Percentiles rank a stretch among this genome's conserved stretches.
Evolutionary conservation across 1,140 invertebrate genomes (phyloP).

Genomic region (Anthonomus grandis): DNA sequence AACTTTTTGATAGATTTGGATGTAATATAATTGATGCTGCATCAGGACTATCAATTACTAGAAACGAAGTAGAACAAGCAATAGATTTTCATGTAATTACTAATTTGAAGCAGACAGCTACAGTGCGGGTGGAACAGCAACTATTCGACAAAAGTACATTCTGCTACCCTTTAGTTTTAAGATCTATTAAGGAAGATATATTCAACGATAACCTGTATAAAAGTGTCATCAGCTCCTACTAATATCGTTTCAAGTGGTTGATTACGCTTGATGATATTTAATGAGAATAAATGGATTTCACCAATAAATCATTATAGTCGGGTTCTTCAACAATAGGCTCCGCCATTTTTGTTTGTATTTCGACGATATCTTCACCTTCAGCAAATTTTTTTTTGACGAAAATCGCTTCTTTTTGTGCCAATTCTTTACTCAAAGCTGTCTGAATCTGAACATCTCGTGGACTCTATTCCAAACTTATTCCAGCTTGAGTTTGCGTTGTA

Average conservation of each 20-base stretch:
- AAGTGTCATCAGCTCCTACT: constrained; percentile 72
- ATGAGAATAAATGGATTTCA: constrained; percentile 68
- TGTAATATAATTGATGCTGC: no score
- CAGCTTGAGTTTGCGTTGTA: constrained; percentile 57
- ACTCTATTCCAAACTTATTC: constrained; percentile 52
- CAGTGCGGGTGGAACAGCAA: no score
- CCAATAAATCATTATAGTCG: constrained; percentile 60
- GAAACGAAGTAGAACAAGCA: no score
- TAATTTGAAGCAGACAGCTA: no score
- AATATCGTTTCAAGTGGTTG: constrained; percentile 75
- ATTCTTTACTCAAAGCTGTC: constrained; percentile 54
- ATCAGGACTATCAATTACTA: no score
- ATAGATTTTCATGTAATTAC: no score
- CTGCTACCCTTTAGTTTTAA: no score
- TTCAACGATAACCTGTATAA: constrained; percentile 75
- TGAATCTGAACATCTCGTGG: constrained; percentile 59
- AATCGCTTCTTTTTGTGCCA: constrained; percentile 61
- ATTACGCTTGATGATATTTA: constrained; percentile 62
- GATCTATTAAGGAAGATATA: no score
- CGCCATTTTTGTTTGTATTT: constrained; percentile 66
- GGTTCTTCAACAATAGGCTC: constrained; percentile 51
- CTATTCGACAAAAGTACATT: no score
- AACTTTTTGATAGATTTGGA: no score
- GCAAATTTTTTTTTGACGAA: constrained; percentile 64
- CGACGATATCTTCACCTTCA: constrained; percentile 70